Conservation (phyloP, 1,140 invertebrate species). For the Gonioctena quinquepunctata region DNA sequence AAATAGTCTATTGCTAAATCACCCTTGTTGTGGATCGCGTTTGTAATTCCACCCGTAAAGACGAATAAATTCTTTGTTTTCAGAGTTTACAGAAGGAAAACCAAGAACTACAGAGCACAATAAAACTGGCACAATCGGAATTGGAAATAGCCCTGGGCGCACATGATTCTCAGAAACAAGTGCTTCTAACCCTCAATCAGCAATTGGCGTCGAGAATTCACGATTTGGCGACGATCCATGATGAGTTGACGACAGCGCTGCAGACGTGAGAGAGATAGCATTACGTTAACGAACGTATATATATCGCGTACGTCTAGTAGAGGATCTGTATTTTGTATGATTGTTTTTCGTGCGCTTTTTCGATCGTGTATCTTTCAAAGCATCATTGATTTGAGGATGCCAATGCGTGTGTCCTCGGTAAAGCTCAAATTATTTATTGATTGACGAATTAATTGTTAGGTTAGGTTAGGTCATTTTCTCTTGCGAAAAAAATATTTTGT, state of each 20-base stretch:
- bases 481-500: no score
- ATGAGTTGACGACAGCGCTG: constrained; percentile 78
- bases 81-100: constrained; percentile 74
- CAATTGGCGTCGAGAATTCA: constrained; percentile 83
- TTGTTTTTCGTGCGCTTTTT: constrained; percentile 17
- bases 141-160: constrained; percentile 78
- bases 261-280: constrained; percentile 68
- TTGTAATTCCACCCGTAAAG: no score
- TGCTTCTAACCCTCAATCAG: constrained; percentile 82
- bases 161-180: constrained; percentile 82
- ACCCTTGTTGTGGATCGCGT: no score
- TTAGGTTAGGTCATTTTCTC: no score
- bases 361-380: background rate
- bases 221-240: constrained; percentile 82
- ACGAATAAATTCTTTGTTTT: constrained; percentile 27
- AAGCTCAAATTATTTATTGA: background rate
- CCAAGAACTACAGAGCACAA: constrained; percentile 70
- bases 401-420: background rate
- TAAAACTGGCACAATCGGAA: constrained; percentile 79
- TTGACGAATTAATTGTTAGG: no score
- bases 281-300: constrained; percentile 21
- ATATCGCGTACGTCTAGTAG: constrained; percentile 34
- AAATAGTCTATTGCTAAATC: no score
- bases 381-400: background rate
- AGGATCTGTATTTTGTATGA: constrained; percentile 10